phyloP scores from a whole-genome alignment of 1,140 invertebrate genomes.

The Sesamia nonagrioides region DNA sequence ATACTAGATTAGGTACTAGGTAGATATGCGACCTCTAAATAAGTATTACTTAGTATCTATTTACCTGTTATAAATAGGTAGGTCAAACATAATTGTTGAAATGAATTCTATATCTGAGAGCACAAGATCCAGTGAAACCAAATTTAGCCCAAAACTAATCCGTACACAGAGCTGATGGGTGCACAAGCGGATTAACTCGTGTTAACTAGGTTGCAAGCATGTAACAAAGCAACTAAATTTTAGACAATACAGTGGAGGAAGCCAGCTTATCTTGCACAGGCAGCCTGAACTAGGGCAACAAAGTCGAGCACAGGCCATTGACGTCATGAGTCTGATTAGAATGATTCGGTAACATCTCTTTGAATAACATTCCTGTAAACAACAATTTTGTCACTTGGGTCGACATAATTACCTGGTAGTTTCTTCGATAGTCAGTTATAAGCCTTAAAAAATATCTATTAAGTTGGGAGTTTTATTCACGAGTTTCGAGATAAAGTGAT shows the following conservation, averaged over 20 bases:
- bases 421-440: constrained; percentile 1
- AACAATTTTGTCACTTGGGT: background rate
- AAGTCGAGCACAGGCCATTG: constrained; percentile 38
- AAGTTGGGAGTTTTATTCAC: background rate
- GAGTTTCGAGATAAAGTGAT: background rate
- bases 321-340: constrained; percentile 32
- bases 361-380: constrained; percentile 41
- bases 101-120: background rate
- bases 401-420: constrained; percentile 15
- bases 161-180: constrained; percentile 21
- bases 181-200: constrained; percentile 40
- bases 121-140: constrained; percentile 12
- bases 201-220: constrained; percentile 49
- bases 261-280: constrained; percentile 54
- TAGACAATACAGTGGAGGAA: constrained; percentile 54
- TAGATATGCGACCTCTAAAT: too few relatives aligned
- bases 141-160: constrained; percentile 13
- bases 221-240: constrained; percentile 53
- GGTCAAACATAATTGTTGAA: background rate
- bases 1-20: too few relatives aligned
- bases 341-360: constrained; percentile 24
- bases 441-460: too few relatives aligned
- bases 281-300: constrained; percentile 48
- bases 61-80: too few relatives aligned
- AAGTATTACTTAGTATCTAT: too few relatives aligned